Base-by-base conservation (phyloP, 2,113 vertebrate species). In the Meleagris gallopavo region DNA sequence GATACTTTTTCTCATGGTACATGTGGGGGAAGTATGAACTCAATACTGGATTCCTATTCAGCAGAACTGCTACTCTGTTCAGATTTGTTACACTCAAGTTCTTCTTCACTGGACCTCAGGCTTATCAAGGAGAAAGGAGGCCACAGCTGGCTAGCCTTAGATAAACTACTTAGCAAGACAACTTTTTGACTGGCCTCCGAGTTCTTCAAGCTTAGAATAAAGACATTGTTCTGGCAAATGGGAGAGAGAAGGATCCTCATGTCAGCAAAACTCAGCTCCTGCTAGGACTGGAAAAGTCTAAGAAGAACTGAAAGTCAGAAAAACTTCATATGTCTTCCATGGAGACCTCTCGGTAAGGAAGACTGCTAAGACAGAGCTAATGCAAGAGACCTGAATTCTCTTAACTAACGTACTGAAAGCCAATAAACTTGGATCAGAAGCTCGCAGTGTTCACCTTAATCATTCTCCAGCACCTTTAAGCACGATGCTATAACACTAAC, bases 401-500 rank as follows among this genome's bases (percentile, higher is more conserved):
- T 70, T 76, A 58, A 20, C 25, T 0, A 0, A 13, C 34, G 57
- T 57, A 64, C 24, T 65, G 52, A 71, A 75, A 88, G 61, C 43
- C 52, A 69, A 57, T 74, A 72, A 91, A 45, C 76, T 71, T 57
- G 54, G 36, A 86, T 69, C 60, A 83, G 64, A 67, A 91, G 52
- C 46, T 81, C 52, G 36, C 69, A 81, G 69, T 22, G 76, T 73
- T 83, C 46, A 57, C 52, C 81, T 85, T 67, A 88, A 81, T 80
- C 29, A 88, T 91, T 86, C 88, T 45, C 65, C 78, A 91, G 38
- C 45, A 76, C 48, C 76, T 80, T 86, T 61, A 85, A 95, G 66
- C 19, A 83, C 71, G 67, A 73, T 77, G 70, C 18, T 58, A 14
- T 25, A 30, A 78, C 69, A 74, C 52, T 64, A 77, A 62, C 20